Evolutionary conservation across 2,888 invertebrate species (phyloP), one percentile per base, ranked within the genome.

Genomic region (Thyatira batis): DNA sequence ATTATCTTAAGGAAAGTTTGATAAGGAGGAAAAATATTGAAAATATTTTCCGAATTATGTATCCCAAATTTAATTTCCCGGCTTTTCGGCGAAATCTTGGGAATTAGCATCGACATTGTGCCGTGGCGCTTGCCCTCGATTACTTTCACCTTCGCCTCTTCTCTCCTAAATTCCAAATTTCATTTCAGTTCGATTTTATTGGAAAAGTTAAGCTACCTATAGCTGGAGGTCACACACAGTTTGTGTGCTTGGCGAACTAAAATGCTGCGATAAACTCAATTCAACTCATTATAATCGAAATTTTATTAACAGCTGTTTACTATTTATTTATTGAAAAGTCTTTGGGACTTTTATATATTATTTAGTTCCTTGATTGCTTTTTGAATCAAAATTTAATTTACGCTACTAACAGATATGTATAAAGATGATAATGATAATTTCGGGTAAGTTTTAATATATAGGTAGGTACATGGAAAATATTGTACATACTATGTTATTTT

Each of bases 121-220:
- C 61, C 76, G 67, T 73, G 72, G 68, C 80, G 71, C 69, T 70
- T 69, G 73, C 64, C 69, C 63, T 56, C 72, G 78, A 85, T 82
- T 80, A 78, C 82, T 84, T 80, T 83, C 80, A 83, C 79, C 80
- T 84, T 78, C 73, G 65, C 68, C 55, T 64, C 63, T 63, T 39
- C 54, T 66, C 78, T 81, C 74, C 79, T 80, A 84, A 85, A 84
- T 86, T 87, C 79, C 79, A 80, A 87, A 86, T 88, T 88, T 85
- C 85, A 84, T 87, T 87, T 87, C 80, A 79, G 81, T 84, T 83
- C 81, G 78, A 87, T 89, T 89, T 89, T 89, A 89, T 89, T 89
- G 84, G 84, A 82, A 88, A 89, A 90, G 85, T 89, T 89, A 82
- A 85, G 85, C 78, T 79, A 72, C 67, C 73, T 71, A 74, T 82